Conservation (phyloP, 2,888 invertebrate genomes). For the Amblyteles armatorius region DNA sequence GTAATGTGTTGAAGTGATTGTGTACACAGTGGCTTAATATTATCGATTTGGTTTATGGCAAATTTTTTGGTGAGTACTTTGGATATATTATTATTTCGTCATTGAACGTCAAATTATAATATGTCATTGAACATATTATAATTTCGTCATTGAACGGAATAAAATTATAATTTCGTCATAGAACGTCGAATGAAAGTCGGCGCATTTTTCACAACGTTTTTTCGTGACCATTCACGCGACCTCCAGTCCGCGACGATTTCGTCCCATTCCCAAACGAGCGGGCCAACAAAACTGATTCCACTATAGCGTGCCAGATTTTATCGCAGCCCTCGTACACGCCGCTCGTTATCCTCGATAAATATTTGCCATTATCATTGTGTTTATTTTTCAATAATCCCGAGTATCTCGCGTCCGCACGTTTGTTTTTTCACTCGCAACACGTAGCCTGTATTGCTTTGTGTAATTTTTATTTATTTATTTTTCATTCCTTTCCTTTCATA, state of each 20-base stretch:
- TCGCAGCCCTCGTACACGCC: not conserved
- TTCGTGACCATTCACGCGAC: too few relatives aligned
- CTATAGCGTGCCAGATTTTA: not conserved
- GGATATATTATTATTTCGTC: too few relatives aligned
- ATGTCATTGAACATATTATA: too few relatives aligned
- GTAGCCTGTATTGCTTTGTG: not conserved
- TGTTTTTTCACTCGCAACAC: not conserved
- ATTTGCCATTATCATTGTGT: slow-evolving; percentile 29
- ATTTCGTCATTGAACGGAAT: too few relatives aligned
- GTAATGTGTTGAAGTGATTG: too few relatives aligned
- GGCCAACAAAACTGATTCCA: slow-evolving; percentile 20
- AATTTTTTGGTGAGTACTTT: too few relatives aligned
- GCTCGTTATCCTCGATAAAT: slow-evolving; percentile 33
- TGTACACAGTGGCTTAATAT: too few relatives aligned
- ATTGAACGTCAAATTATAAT: too few relatives aligned
- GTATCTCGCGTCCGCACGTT: not conserved
- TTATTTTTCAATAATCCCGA: slow-evolving; percentile 5
- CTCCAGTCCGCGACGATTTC: not conserved
- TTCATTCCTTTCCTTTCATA: not conserved
- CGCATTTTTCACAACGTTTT: too few relatives aligned
- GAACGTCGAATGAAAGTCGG: too few relatives aligned
- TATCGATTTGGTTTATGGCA: too few relatives aligned
- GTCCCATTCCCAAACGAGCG: not conserved
- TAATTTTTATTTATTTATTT: not conserved
- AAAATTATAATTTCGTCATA: too few relatives aligned